These are phyloP conservation scores for Drosophila nasuta DNA, from an alignment of 1,140 invertebrate species.

Conservation along the genomic window DNA sequence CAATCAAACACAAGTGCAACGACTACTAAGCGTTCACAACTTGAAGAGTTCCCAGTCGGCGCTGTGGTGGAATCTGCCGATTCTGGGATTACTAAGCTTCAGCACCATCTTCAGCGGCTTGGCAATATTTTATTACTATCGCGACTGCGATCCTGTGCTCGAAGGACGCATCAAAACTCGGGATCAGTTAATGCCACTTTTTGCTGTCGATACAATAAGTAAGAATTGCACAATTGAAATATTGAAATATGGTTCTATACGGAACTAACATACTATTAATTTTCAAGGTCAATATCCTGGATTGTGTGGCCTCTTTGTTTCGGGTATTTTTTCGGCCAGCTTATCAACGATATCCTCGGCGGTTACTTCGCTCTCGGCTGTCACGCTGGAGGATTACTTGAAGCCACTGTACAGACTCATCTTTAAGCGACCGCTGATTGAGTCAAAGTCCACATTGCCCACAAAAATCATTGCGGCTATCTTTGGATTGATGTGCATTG, in stretches of 20 bases:
- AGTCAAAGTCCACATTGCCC: slow-evolving; percentile 82
- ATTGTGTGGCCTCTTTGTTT: slow-evolving; percentile 93
- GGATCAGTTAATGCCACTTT: slow-evolving; percentile 90
- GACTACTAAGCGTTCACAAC: slow-evolving; percentile 91
- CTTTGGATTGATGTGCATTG: slow-evolving; percentile 90
- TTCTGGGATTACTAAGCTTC: slow-evolving; percentile 88
- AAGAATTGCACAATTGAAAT: slow-evolving; percentile 5
- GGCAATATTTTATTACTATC: slow-evolving; percentile 91
- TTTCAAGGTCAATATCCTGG: slow-evolving; percentile 87
- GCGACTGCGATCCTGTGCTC: slow-evolving; percentile 90
- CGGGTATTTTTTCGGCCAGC: slow-evolving; percentile 93
- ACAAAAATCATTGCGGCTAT: slow-evolving; percentile 89
- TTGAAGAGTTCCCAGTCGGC: slow-evolving; percentile 88
- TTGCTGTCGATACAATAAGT: slow-evolving; percentile 91
- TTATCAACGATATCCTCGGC: slow-evolving; percentile 94
- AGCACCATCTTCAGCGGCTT: slow-evolving; percentile 91
- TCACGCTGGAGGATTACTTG: slow-evolving; percentile 93
- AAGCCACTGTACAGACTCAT: slow-evolving; percentile 86
- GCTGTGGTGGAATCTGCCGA: slow-evolving; percentile 90
- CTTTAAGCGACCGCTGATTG: slow-evolving; percentile 64
- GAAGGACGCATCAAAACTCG: slow-evolving; percentile 85
- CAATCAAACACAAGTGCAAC: slow-evolving; percentile 94
- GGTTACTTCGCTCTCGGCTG: slow-evolving; percentile 93
- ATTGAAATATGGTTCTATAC: not conserved
- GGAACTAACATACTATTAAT: not conserved